Conservation (phyloP, 2,113 vertebrate species). For the Anser brachyrhynchus region DNA sequence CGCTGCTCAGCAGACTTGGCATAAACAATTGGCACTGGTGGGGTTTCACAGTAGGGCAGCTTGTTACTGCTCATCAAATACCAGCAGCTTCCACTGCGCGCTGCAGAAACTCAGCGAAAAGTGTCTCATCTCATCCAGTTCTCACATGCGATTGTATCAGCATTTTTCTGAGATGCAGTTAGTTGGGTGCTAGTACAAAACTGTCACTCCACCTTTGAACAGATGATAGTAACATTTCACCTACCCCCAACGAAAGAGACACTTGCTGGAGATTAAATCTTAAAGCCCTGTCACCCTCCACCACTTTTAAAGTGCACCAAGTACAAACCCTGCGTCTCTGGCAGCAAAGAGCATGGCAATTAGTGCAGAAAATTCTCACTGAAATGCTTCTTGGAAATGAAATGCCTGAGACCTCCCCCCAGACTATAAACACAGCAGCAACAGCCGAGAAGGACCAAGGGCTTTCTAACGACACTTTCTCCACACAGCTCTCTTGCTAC, state of each 20-base stretch:
- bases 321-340: slow-evolving; percentile 19
- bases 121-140: slow-evolving; percentile 55
- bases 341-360: slow-evolving; percentile 40
- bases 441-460: background rate
- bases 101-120: slow-evolving; percentile 51
- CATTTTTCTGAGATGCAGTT: slow-evolving; percentile 70
- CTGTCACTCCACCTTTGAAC: slow-evolving; percentile 66
- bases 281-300: slow-evolving; percentile 19
- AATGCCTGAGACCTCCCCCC: background rate
- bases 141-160: slow-evolving; percentile 44
- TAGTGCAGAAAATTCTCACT: background rate
- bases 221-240: slow-evolving; percentile 45
- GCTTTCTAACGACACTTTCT: background rate
- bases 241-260: slow-evolving; percentile 30
- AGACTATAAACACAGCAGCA: background rate
- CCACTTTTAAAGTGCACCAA: background rate
- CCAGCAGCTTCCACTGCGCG: slow-evolving; percentile 61
- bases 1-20: slow-evolving; percentile 56
- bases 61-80: slow-evolving; percentile 78
- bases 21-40: slow-evolving; percentile 66
- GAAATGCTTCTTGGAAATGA: slow-evolving; percentile 1
- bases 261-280: slow-evolving; percentile 49
- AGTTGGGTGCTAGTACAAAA: slow-evolving; percentile 43
- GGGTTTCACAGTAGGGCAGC: slow-evolving; percentile 69
- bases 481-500: background rate